These are phyloP conservation scores for Cordilura impudica DNA, from an alignment of 2,888 invertebrate genomes.

Conservation along the genomic window DNA sequence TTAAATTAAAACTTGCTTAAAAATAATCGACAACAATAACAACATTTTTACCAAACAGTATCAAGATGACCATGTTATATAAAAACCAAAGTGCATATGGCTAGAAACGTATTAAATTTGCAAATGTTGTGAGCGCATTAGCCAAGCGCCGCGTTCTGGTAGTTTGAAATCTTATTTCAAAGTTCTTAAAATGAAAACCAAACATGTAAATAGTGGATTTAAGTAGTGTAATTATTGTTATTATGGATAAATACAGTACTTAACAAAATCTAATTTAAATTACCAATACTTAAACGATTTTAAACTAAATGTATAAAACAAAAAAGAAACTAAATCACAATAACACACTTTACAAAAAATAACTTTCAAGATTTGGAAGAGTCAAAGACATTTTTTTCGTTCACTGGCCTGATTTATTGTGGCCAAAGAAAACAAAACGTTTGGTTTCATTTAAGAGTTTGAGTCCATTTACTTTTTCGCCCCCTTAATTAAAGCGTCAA, in stretches of 20 bases:
- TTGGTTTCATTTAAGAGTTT: too few relatives aligned
- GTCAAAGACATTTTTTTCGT: too few relatives aligned
- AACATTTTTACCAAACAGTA: conserved; percentile 10
- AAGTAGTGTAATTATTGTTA: background rate
- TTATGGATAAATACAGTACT: background rate
- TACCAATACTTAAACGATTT: too few relatives aligned
- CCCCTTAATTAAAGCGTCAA: conserved; percentile 37
- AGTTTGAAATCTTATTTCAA: background rate
- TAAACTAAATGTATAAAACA: too few relatives aligned
- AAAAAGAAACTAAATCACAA: too few relatives aligned
- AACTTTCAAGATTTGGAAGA: too few relatives aligned
- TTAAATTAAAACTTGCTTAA: conserved; percentile 59
- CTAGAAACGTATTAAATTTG: conserved; percentile 27
- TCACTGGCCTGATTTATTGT: too few relatives aligned
- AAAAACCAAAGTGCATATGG: conserved; percentile 44
- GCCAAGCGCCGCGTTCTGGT: background rate
- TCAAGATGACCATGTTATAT: conserved; percentile 41
- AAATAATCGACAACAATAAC: background rate
- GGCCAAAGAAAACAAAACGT: too few relatives aligned
- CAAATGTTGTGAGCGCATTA: background rate
- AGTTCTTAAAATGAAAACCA: background rate
- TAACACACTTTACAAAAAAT: too few relatives aligned
- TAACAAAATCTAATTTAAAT: background rate
- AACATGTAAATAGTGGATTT: background rate
- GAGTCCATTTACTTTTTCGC: background rate